Percentiles rank a stretch among this genome's conserved stretches.
phyloP scores from a whole-genome alignment of 2,113 vertebrate genomes.

The Lanius collurio region DNA sequence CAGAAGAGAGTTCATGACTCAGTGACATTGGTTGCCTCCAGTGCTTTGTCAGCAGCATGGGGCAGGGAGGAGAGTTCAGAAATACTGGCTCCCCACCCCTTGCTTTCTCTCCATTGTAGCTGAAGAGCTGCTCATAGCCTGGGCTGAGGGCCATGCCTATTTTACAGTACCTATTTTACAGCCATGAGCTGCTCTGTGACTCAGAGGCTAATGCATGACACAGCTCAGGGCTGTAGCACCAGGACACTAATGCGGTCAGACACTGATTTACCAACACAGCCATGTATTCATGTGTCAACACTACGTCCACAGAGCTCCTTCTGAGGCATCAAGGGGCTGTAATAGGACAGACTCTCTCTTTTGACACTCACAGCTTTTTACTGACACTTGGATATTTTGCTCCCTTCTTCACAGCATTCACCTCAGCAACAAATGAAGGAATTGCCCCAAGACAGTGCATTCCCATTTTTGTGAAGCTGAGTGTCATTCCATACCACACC shows the following conservation, averaged over 20 bases:
- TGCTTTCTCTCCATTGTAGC: neutral
- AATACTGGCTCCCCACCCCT: neutral
- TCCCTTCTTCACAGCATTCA: neutral
- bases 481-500: neutral
- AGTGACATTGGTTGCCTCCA: neutral
- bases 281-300: neutral
- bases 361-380: neutral
- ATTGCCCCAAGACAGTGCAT: neutral
- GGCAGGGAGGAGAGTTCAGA: neutral
- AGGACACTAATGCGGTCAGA: neutral
- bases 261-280: neutral
- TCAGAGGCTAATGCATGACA: neutral
- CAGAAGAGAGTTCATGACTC: neutral
- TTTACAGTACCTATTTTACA: neutral
- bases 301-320: neutral
- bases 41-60: neutral
- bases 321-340: neutral
- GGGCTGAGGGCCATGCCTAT: neutral
- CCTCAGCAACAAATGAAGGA: neutral
- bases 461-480: neutral
- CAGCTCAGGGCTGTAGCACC: neutral
- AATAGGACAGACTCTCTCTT: neutral
- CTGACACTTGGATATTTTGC: neutral
- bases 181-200: neutral
- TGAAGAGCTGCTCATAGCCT: neutral